Evolutionary conservation across 2,888 invertebrate species (phyloP).

Genomic region (Drosophila birchii): DNA sequence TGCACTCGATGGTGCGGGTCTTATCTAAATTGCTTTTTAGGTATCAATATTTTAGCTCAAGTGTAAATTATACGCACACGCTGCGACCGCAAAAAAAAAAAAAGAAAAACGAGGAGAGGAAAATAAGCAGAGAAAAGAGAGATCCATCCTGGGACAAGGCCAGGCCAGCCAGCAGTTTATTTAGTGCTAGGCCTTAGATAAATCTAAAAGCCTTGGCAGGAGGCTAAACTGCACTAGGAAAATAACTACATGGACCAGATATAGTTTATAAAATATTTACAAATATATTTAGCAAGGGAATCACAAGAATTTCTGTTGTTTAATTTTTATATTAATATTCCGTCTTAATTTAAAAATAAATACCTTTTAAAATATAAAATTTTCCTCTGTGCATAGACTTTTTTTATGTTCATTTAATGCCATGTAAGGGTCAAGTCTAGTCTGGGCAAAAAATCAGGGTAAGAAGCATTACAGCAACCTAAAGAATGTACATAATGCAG

Average conservation of each 20-base stretch:
- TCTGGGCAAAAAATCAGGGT: background rate
- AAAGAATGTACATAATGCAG: constrained; percentile 8
- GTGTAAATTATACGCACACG: constrained; percentile 78
- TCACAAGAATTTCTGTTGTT: no score
- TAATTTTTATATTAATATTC: background rate
- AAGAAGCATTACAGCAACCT: background rate
- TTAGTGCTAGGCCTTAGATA: constrained; percentile 78
- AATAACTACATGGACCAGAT: background rate
- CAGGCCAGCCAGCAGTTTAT: constrained; percentile 55
- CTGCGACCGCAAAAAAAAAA: constrained; percentile 26
- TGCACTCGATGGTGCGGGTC: constrained; percentile 38
- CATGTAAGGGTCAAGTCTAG: background rate
- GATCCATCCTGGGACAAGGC: constrained; percentile 27
- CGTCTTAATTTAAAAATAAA: no score
- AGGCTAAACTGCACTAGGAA: constrained; percentile 1
- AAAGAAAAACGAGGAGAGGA: background rate
- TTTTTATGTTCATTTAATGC: background rate
- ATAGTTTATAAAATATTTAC: background rate
- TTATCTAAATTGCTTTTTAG: constrained; percentile 84
- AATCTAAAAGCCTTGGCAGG: constrained; percentile 71
- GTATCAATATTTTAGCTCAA: constrained; percentile 84
- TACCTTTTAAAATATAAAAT: no score
- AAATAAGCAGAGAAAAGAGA: constrained; percentile 11
- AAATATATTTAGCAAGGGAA: background rate
- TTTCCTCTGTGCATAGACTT: background rate